Evolutionary conservation across 2,888 invertebrate species (phyloP).

Genomic region (Oligia strigilis): DNA sequence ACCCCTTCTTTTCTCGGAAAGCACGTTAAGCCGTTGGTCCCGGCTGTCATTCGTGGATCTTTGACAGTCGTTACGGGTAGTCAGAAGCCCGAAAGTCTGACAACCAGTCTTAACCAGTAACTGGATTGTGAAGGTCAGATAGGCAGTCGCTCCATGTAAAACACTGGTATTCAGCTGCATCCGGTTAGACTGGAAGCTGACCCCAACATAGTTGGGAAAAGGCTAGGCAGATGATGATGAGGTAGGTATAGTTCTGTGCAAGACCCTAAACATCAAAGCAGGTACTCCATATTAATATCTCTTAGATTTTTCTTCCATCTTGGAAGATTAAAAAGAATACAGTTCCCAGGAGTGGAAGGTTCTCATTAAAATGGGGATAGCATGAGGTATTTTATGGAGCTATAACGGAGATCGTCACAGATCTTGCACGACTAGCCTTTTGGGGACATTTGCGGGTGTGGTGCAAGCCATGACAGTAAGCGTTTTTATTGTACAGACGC

Average conservation of each 20-base stretch:
- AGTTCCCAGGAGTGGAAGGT: conserved; percentile 60
- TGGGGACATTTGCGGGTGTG: conserved; percentile 60
- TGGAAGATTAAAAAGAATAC: conserved; percentile 71
- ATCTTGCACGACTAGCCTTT: conserved; percentile 69
- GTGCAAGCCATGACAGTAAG: conserved; percentile 31
- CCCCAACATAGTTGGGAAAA: too few species aligned
- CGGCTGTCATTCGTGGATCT: too few species aligned
- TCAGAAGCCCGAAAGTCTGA: too few species aligned
- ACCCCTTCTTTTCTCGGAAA: too few species aligned
- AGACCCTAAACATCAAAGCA: background rate
- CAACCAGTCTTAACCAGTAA: too few species aligned
- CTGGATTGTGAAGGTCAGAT: too few species aligned
- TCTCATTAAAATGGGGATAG: conserved; percentile 64
- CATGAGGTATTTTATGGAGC: conserved; percentile 73
- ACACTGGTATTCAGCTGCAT: too few species aligned
- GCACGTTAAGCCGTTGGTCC: too few species aligned
- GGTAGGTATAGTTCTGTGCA: background rate
- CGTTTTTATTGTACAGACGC: background rate
- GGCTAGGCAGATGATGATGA: too few species aligned
- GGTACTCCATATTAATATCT: background rate
- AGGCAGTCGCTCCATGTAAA: too few species aligned
- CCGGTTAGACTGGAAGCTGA: too few species aligned
- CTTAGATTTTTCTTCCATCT: conserved; percentile 15
- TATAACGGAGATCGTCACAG: conserved; percentile 71
- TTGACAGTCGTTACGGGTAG: too few species aligned